phyloP scores from a whole-genome alignment of 2,113 vertebrate genomes.

The Chloebia gouldiae region DNA sequence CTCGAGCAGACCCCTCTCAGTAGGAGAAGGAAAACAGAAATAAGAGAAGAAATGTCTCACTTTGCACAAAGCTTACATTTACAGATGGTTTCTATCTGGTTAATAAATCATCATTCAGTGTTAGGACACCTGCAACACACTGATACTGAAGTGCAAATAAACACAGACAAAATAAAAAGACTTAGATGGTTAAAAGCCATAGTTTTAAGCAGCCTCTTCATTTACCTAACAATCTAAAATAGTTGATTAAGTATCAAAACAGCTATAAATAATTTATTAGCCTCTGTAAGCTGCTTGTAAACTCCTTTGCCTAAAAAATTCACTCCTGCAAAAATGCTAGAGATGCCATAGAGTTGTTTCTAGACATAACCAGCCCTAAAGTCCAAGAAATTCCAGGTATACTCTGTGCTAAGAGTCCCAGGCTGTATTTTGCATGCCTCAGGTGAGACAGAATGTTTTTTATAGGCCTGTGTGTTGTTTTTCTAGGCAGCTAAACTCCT shows the following conservation, averaged over 20 bases:
- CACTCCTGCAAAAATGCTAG: neutral
- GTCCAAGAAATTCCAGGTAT: neutral
- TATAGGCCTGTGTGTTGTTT: neutral
- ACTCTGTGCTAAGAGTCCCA: neutral
- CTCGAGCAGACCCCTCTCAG: slow-evolving; percentile 17
- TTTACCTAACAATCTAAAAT: neutral
- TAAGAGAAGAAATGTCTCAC: neutral
- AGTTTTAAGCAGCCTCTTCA: neutral
- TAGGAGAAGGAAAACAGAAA: neutral
- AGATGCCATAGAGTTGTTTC: neutral
- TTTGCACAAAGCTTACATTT: neutral
- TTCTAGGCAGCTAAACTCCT: neutral
- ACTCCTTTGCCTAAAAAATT: neutral
- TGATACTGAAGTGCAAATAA: neutral
- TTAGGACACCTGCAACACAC: neutral
- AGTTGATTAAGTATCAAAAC: slow-evolving; percentile 7
- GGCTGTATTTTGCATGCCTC: neutral
- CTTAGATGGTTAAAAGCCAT: neutral
- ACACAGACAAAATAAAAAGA: neutral
- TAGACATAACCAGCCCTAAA: neutral
- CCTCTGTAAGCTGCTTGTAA: neutral
- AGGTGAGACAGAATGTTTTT: neutral
- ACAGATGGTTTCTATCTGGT: neutral
- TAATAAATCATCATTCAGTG: slow-evolving; percentile 1
- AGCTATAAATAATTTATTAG: neutral